Conservation (phyloP, 1,140 invertebrate species). For the Scaptomyza montana region DNA sequence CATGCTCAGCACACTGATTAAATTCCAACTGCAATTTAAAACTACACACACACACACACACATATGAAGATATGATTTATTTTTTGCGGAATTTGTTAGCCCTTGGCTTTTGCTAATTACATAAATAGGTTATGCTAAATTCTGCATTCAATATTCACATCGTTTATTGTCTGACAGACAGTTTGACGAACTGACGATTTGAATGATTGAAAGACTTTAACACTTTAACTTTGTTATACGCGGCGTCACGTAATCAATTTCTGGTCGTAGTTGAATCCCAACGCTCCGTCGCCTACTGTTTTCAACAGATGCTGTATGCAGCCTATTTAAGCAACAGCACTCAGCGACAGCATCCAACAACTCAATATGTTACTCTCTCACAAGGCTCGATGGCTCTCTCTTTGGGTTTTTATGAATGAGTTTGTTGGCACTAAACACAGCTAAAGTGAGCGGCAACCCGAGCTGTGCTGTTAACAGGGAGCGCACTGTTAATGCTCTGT, state of each 20-base stretch:
- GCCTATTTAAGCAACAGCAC: conserved; percentile 54
- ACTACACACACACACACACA: conserved; percentile 8
- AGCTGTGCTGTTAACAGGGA: conserved; percentile 47
- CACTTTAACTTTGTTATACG: conserved; percentile 41
- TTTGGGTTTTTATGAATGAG: conserved; percentile 61
- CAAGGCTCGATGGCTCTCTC: conserved; percentile 17
- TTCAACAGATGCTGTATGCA: conserved; percentile 55
- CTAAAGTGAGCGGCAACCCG: conserved; percentile 12
- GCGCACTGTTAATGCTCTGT: conserved; percentile 37
- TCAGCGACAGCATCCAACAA: conserved; percentile 51
- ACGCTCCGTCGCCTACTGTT: conserved; percentile 62
- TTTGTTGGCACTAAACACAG: conserved; percentile 56
- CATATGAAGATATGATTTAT: neutral
- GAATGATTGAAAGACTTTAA: neutral
- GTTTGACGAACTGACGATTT: conserved; percentile 6
- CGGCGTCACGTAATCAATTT: conserved; percentile 60
- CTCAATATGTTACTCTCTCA: conserved; percentile 41
- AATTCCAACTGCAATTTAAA: conserved; percentile 32
- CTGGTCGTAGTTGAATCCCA: conserved; percentile 34
- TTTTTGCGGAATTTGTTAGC: conserved; percentile 30
- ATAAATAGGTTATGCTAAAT: conserved; percentile 44
- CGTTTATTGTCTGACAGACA: neutral
- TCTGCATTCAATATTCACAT: conserved; percentile 19
- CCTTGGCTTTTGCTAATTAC: conserved; percentile 34
- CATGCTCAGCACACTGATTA: conserved; percentile 34